These are phyloP conservation scores for Pseudorhombus dupliciocellatus DNA, from an alignment of 2,113 vertebrate species.

Conservation along the genomic window DNA sequence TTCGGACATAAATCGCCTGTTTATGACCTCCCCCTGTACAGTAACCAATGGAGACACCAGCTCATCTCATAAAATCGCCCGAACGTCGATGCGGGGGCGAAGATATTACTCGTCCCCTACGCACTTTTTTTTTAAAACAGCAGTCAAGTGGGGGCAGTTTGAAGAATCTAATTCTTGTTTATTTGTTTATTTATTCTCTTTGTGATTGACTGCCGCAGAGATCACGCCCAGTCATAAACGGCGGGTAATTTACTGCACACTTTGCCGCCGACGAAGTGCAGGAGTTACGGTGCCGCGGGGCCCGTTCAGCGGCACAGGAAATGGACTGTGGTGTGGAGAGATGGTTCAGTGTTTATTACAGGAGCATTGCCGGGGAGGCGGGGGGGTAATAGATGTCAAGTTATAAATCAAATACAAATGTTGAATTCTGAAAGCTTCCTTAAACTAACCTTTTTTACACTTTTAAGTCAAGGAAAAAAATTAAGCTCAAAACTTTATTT, in stretches of 20 bases:
- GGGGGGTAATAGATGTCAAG: background rate
- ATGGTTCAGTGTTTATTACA: constrained; percentile 22
- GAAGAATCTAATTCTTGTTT: constrained; percentile 36
- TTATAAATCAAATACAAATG: no score
- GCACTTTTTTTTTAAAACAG: constrained; percentile 43
- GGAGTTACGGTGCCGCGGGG: constrained; percentile 27
- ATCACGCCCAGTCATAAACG: constrained; percentile 42
- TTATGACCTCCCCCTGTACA: constrained; percentile 71
- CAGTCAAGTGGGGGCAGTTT: constrained; percentile 57
- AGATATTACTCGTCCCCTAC: background rate
- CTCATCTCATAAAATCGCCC: constrained; percentile 56
- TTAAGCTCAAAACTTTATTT: no score
- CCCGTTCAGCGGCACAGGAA: constrained; percentile 46
- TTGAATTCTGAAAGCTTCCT: background rate
- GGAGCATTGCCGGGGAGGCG: background rate
- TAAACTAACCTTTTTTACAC: no score
- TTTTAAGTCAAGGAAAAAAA: no score
- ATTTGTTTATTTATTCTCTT: constrained; percentile 33
- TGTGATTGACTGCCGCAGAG: constrained; percentile 37
- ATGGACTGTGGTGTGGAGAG: constrained; percentile 30
- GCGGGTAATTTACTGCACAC: constrained; percentile 36
- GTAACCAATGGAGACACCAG: constrained; percentile 70
- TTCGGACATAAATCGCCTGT: constrained; percentile 70
- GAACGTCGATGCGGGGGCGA: constrained; percentile 31
- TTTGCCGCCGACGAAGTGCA: constrained; percentile 40